Conservation (phyloP, 2,888 invertebrate species). For the Pandemis cinnamomeana region DNA sequence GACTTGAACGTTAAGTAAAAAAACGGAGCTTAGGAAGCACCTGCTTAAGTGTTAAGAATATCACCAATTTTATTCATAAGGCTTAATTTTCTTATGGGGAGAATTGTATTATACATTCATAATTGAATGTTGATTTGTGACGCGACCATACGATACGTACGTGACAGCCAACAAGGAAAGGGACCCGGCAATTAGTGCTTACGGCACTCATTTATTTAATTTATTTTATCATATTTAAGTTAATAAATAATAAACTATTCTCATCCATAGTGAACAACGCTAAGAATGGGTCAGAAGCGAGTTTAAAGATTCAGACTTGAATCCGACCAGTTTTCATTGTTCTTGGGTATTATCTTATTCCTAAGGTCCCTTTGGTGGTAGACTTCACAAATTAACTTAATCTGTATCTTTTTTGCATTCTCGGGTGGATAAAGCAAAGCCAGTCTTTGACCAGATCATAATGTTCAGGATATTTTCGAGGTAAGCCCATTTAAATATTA, state of each 20-base stretch:
- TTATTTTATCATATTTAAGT: neutral
- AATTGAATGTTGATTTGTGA: neutral
- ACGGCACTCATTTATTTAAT: neutral
- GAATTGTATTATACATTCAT: neutral
- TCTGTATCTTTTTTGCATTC: neutral
- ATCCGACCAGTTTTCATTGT: no score
- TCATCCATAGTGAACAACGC: neutral
- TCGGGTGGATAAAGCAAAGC: neutral
- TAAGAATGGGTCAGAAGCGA: no score
- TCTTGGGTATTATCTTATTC: no score
- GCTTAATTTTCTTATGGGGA: neutral
- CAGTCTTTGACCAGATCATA: neutral
- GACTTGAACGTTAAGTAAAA: neutral
- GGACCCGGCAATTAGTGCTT: neutral
- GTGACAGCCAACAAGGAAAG: neutral
- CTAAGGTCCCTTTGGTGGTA: neutral
- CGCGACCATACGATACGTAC: neutral
- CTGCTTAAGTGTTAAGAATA: neutral
- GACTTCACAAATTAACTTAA: neutral
- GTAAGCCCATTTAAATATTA: neutral
- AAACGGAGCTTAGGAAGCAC: neutral
- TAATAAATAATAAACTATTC: conserved; percentile 1
- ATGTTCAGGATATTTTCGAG: neutral
- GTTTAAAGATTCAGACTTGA: no score
- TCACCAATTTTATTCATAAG: conserved; percentile 12